A percentile compares a stretch with the other conserved stretches of the same genome.
These are phyloP conservation scores for Cephalophus harveyi DNA, from an alignment of 2,113 vertebrate species.

Conservation along the genomic window DNA sequence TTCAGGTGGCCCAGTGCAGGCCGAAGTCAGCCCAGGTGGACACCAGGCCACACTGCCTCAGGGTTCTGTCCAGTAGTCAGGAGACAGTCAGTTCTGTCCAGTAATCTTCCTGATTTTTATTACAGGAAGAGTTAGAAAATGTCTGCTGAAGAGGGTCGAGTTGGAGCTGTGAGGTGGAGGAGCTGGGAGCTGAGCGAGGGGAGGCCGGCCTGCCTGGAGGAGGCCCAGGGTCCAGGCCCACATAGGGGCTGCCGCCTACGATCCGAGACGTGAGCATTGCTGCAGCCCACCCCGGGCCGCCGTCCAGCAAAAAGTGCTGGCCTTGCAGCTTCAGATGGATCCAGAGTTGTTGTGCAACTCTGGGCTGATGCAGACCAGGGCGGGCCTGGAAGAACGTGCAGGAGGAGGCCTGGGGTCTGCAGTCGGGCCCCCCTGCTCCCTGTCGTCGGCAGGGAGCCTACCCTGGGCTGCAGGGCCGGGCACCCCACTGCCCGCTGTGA, in stretches of 20 bases:
- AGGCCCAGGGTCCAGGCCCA: background rate
- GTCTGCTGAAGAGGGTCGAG: background rate
- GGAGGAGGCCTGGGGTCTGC: background rate
- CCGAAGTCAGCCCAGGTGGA: rapidly evolving
- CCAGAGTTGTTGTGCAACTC: background rate
- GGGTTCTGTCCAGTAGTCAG: background rate
- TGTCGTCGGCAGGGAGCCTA: background rate
- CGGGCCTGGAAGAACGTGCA: rapidly evolving
- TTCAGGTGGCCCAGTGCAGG: background rate
- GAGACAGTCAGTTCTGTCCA: too few species aligned
- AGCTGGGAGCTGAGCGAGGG: background rate
- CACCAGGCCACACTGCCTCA: rapidly evolving
- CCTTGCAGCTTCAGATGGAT: background rate
- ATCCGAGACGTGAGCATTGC: rapidly evolving
- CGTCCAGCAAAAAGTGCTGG: background rate
- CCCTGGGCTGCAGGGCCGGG: background rate
- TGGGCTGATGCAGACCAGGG: background rate
- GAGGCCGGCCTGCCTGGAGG: background rate
- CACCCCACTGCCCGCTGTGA: background rate
- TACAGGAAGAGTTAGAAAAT: background rate
- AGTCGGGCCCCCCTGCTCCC: background rate
- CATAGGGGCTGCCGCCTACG: rapidly evolving
- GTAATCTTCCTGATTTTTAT: background rate
- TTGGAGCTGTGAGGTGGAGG: rapidly evolving
- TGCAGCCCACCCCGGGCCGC: background rate